A percentile compares a stretch with the other conserved stretches of the same genome.
Conservation (phyloP, 2,113 vertebrate genomes). For the Callaeas wilsoni region DNA sequence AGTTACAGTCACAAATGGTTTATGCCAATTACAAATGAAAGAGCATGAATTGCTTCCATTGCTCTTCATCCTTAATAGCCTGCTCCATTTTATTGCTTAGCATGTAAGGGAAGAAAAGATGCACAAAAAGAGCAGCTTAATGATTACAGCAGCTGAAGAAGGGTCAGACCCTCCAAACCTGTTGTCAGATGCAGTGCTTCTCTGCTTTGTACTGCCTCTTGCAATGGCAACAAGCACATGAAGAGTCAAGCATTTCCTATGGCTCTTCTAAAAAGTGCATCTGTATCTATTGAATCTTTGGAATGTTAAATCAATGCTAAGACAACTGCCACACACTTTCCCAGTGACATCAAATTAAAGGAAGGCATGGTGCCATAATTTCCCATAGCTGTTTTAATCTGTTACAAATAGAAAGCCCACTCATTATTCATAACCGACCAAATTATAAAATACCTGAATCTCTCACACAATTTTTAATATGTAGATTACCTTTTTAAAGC, state of each 20-base stretch:
- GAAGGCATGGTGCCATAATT: slow-evolving; percentile 7
- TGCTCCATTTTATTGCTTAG: background rate
- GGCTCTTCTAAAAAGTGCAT: background rate
- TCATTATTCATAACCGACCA: background rate
- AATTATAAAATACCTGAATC: background rate
- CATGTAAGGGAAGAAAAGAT: background rate
- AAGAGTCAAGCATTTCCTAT: background rate
- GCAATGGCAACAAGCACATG: background rate
- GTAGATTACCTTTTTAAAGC: background rate
- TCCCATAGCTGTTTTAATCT: background rate
- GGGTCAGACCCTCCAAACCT: background rate
- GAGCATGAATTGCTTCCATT: background rate
- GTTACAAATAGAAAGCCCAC: background rate
- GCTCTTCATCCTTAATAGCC: background rate
- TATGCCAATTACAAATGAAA: background rate
- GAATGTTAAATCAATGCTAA: background rate
- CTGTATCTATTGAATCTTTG: background rate
- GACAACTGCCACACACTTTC: slow-evolving; percentile 5
- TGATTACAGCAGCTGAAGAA: background rate
- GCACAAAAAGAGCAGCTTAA: background rate
- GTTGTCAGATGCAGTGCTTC: background rate
- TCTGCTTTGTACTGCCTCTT: background rate
- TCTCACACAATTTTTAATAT: background rate
- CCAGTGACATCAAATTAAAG: background rate
- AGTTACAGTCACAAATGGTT: background rate